Evolutionary conservation across 2,113 vertebrate species (phyloP), one percentile per base, ranked within the genome.

Genomic region (Cynoglossus semilaevis): DNA sequence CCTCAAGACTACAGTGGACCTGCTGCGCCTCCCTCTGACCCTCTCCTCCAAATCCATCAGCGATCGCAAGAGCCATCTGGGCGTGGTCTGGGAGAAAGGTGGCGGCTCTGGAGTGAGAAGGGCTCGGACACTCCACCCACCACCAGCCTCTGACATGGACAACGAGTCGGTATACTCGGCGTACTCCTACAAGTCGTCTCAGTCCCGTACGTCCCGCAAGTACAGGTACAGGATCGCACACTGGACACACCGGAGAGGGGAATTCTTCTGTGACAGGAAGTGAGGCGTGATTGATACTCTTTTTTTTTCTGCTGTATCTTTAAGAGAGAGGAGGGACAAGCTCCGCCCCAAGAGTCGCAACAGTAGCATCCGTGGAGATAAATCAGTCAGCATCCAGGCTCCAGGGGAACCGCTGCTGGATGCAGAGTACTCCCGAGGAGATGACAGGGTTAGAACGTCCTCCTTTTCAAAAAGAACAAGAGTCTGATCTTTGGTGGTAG

Each of bases 1-100:
- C 92, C 89, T 98, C 92, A 94, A 92, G 94, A 94, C 90, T 85
- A 95, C 93, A 5, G 96, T 97, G 74, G 94, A 97, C 71, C 88
- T 98, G 82, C 83, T 95, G 88, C 94, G 92, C 90, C 92, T 92
- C 88, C 96, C 96, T 15, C 81, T 98, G 75, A 86, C 93, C 80
- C 91, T 98, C 57, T 88, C 89, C 7, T 75, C 88, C 54, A 91
- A 90, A 83, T 87, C 89, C 68, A 79, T 91, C 82, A 75, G 82
- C 8, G 53, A 80, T 60, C 82, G 82, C 34, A 91, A 88, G 68
- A 81, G 79, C 64, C 88, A 87, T 75, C 84, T 91, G 89, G 86
- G 89, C 56, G 77, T 84, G 18, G 55, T 70, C 86, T 86, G 65
- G 90, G 92, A 88, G 88, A 90, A 61, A 78, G 87, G 61, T 76